phyloP scores from a whole-genome alignment of 2,888 invertebrate species.

The Eupithecia centaureata region DNA sequence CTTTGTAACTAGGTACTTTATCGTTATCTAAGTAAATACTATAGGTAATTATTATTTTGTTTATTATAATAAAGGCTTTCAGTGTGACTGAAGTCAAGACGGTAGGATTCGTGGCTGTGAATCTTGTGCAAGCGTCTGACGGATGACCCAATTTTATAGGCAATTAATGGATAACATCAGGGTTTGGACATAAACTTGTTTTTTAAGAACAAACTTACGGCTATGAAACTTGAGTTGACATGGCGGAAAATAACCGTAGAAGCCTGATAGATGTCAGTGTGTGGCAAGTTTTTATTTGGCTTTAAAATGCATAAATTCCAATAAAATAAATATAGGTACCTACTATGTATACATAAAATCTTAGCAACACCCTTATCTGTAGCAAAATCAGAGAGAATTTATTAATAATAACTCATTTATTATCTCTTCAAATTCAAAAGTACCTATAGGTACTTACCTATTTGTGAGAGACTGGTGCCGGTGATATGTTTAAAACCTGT shows the following conservation, averaged over 20 bases:
- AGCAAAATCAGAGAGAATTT: no score
- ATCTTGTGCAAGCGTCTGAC: constrained; percentile 31
- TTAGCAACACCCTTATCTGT: no score
- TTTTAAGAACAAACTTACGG: constrained; percentile 25
- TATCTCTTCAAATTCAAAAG: no score
- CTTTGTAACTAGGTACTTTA: no score
- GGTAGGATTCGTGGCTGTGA: constrained; percentile 10
- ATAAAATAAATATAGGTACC: no score
- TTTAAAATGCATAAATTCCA: not conserved
- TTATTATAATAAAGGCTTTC: not conserved
- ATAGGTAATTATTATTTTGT: no score
- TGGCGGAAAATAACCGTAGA: not conserved
- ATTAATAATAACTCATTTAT: no score
- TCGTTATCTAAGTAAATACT: no score
- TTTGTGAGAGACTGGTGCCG: no score
- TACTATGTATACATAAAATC: no score
- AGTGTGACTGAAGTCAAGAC: not conserved
- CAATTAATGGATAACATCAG: constrained; percentile 43
- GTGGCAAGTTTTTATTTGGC: not conserved
- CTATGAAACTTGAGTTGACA: constrained; percentile 6
- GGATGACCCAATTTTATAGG: constrained; percentile 39
- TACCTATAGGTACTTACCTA: no score
- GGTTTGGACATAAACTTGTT: constrained; percentile 35
- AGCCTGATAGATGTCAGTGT: not conserved
- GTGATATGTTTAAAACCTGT: no score